phyloP scores from a whole-genome alignment of 2,113 vertebrate species.

The Stercorarius parasiticus region DNA sequence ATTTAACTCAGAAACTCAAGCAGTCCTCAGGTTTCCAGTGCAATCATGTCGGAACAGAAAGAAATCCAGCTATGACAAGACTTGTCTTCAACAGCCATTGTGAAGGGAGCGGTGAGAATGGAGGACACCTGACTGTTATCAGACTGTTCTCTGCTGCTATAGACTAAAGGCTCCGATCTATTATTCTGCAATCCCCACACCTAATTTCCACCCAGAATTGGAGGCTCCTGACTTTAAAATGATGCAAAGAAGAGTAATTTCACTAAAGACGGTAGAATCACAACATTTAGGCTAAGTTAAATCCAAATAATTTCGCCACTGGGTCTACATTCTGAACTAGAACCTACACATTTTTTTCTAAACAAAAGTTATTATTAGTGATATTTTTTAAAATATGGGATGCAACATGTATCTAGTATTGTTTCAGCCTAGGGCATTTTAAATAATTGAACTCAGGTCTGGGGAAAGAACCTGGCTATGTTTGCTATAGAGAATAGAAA shows the following conservation, averaged over 20 bases:
- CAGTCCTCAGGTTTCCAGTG: background rate
- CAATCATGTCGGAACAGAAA: background rate
- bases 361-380: background rate
- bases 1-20: background rate
- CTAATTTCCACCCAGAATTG: background rate
- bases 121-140: background rate
- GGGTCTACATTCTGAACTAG: background rate
- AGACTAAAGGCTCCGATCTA: background rate
- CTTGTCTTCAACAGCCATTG: background rate
- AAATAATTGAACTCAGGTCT: background rate
- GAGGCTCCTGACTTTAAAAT: background rate
- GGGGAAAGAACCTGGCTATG: background rate
- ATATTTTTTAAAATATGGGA: slow-evolving; percentile 6
- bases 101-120: background rate
- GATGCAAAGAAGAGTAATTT: background rate
- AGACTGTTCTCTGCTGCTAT: background rate
- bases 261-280: background rate
- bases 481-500: background rate
- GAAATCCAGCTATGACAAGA: background rate
- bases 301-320: background rate
- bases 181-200: background rate
- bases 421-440: background rate
- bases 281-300: background rate
- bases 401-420: background rate
- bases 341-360: background rate